Evolutionary conservation across 2,797 vertebrate genomes (phyloP).

Genomic region (Crocidura indochinensis): DNA sequence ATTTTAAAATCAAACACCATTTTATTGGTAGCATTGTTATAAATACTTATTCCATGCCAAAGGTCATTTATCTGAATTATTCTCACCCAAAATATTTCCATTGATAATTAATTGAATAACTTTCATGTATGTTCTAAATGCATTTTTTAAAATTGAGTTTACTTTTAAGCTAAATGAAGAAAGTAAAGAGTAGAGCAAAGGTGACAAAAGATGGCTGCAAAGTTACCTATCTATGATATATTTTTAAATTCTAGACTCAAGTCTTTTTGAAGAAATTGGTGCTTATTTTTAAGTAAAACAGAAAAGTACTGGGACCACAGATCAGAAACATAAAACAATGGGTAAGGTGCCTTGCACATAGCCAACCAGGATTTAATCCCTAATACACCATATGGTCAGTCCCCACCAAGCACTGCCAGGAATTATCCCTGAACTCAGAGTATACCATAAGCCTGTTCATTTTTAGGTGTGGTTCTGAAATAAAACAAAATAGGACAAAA

Average conservation of each 20-base stretch:
- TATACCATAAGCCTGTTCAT: too few relatives aligned
- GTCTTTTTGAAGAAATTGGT: not conserved
- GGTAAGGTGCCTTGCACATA: too few relatives aligned
- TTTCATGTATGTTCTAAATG: not conserved
- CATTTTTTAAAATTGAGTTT: not conserved
- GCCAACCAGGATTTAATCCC: too few relatives aligned
- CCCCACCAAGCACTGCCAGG: too few relatives aligned
- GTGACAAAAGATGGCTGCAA: not conserved
- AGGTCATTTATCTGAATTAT: not conserved
- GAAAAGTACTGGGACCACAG: too few relatives aligned
- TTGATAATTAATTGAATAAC: conserved; percentile 7
- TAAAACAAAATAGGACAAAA: not conserved
- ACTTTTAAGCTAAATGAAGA: conserved; percentile 20
- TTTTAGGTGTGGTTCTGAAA: too few relatives aligned
- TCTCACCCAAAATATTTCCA: not conserved
- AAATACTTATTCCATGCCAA: not conserved
- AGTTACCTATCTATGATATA: not conserved
- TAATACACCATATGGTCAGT: too few relatives aligned
- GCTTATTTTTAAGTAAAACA: conserved; percentile 24
- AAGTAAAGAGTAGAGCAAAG: not conserved
- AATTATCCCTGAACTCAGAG: too few relatives aligned
- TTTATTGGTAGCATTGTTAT: not conserved
- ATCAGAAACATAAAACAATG: too few relatives aligned
- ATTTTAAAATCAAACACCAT: conserved; percentile 19
- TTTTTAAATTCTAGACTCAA: not conserved